phyloP scores from a whole-genome alignment of 1,140 invertebrate species.

The Eriocheir sinensis region DNA sequence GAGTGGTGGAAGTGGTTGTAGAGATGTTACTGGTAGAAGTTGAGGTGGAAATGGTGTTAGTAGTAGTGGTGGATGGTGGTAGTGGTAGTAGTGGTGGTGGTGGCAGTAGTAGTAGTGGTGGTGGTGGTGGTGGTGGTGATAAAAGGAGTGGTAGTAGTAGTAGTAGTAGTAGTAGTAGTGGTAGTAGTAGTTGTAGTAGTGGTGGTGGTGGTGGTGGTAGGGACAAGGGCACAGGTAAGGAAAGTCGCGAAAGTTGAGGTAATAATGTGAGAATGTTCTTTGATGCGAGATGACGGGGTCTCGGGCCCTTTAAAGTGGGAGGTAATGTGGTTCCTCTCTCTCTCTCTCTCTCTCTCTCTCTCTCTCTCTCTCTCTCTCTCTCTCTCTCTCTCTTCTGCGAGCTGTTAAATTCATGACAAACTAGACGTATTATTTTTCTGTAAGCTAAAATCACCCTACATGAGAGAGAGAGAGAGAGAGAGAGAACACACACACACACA shows the following conservation, averaged over 20 bases:
- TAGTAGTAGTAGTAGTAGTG: background rate
- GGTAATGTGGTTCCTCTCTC: conserved; percentile 21
- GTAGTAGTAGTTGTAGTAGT: background rate
- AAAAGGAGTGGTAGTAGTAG: background rate
- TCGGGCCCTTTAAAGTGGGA: background rate
- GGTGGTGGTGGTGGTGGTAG: background rate
- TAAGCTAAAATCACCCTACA: background rate
- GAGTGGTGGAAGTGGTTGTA: background rate
- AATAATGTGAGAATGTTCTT: conserved; percentile 16
- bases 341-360: background rate
- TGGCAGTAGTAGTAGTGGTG: too few relatives aligned
- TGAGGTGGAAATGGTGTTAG: too few relatives aligned
- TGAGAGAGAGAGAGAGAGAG: too few relatives aligned
- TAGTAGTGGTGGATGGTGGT: too few relatives aligned
- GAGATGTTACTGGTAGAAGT: too few relatives aligned
- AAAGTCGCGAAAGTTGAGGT: background rate
- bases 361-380: background rate
- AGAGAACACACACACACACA: conserved; percentile 26
- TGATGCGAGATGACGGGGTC: conserved; percentile 12
- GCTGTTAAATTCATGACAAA: background rate
- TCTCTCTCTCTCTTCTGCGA: background rate
- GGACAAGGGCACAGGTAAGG: background rate
- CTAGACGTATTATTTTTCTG: background rate
- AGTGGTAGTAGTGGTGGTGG: too few relatives aligned
- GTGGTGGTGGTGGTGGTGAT: background rate